These are phyloP conservation scores for Cynoglossus semilaevis DNA, from an alignment of 2,113 vertebrate genomes.

Conservation along the genomic window DNA sequence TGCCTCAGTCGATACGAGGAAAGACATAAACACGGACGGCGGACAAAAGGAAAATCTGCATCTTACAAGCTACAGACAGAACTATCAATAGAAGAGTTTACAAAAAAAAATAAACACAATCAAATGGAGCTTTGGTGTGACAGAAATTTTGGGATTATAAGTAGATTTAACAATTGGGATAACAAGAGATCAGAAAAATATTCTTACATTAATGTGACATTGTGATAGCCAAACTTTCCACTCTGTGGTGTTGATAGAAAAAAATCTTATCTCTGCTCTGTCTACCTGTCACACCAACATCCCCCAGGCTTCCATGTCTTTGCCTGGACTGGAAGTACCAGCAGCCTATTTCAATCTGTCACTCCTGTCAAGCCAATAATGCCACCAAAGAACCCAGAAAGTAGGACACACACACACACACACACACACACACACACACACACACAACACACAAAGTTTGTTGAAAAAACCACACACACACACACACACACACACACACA, in stretches of 20 bases:
- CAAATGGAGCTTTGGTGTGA: background rate
- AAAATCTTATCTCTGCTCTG: constrained; percentile 57
- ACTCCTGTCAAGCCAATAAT: constrained; percentile 60
- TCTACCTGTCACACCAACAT: constrained; percentile 64
- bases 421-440: constrained; percentile 17
- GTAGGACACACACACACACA: constrained; percentile 62
- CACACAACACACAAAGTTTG: constrained; percentile 13
- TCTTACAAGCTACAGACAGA: no score
- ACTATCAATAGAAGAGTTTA: no score
- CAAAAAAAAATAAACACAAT: no score
- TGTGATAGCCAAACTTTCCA: constrained; percentile 41
- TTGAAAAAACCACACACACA: constrained; percentile 18
- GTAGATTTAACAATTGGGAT: background rate
- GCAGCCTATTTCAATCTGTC: constrained; percentile 70
- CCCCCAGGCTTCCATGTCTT: constrained; percentile 66
- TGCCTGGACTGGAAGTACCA: constrained; percentile 57
- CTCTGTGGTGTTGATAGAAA: constrained; percentile 39
- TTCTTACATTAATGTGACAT: constrained; percentile 18
- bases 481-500: constrained; percentile 16
- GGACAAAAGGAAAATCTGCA: constrained; percentile 33
- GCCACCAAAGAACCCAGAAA: constrained; percentile 65
- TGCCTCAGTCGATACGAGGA: constrained; percentile 50
- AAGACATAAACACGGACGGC: constrained; percentile 42
- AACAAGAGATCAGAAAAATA: constrained; percentile 1
- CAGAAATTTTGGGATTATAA: constrained; percentile 4